Evolutionary conservation across 2,797 vertebrate species (phyloP).

Genomic region (Rhynchotus rufescens): DNA sequence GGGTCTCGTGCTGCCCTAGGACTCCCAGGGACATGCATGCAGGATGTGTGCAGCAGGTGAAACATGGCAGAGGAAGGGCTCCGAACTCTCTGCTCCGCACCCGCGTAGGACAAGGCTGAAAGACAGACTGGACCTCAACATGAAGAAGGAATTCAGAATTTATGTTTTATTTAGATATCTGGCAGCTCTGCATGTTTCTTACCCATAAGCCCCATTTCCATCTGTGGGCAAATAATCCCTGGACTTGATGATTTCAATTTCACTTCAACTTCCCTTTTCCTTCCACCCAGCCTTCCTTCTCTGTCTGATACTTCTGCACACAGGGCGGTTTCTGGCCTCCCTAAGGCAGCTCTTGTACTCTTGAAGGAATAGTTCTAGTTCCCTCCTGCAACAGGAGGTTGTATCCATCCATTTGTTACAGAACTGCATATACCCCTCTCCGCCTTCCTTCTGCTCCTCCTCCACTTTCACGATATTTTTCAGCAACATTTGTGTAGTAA

Average conservation of each 20-base stretch:
- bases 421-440: not conserved
- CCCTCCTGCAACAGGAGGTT: not conserved
- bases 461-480: slow-evolving; percentile 10
- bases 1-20: not conserved
- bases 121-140: not conserved
- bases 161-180: not conserved
- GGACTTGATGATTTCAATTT: not conserved
- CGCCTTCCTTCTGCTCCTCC: not conserved
- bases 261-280: not conserved
- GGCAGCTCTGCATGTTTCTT: not conserved
- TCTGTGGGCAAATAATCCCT: not conserved
- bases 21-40: not conserved
- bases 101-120: not conserved
- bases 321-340: not conserved
- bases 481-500: not conserved
- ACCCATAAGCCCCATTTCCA: not conserved
- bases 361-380: not conserved
- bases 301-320: not conserved
- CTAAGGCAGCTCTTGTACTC: not conserved
- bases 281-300: not conserved
- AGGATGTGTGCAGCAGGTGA: not conserved
- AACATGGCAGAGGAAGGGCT: not conserved
- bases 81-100: not conserved
- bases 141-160: not conserved
- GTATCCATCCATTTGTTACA: not conserved